Percentiles rank a stretch among this genome's conserved stretches.
These are phyloP conservation scores for Acromyrmex heyeri DNA, from an alignment of 1,140 invertebrate species.

Conservation along the genomic window DNA sequence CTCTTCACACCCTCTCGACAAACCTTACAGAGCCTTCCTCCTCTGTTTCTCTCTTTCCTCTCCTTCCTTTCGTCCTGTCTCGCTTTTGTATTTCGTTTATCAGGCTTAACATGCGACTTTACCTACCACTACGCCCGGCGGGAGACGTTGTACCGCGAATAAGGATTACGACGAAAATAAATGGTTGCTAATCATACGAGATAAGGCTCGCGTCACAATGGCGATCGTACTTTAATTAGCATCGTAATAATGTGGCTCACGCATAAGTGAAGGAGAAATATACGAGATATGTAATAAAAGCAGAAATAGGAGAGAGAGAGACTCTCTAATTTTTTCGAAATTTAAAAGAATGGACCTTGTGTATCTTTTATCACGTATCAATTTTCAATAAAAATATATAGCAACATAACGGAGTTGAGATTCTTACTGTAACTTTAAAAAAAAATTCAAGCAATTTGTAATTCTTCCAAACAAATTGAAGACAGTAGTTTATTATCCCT, in stretches of 20 bases:
- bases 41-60: slow-evolving; percentile 20
- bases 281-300: background rate
- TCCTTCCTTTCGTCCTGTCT: slow-evolving; percentile 41
- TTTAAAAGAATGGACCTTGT: background rate
- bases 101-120: slow-evolving; percentile 82
- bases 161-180: slow-evolving; percentile 69
- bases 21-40: background rate
- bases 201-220: slow-evolving; percentile 41
- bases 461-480: background rate
- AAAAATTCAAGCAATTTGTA: background rate
- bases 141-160: slow-evolving; percentile 54
- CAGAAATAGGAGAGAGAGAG: background rate
- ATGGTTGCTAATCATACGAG: slow-evolving; percentile 46
- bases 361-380: no score
- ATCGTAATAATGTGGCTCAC: slow-evolving; percentile 22
- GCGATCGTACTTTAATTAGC: slow-evolving; percentile 51
- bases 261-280: background rate
- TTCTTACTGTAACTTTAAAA: background rate
- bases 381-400: slow-evolving; percentile 8
- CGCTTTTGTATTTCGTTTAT: slow-evolving; percentile 83
- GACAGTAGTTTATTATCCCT: background rate
- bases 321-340: background rate
- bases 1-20: slow-evolving; percentile 56
- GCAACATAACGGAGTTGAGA: background rate
- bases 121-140: slow-evolving; percentile 69